phyloP scores from a whole-genome alignment of 2,113 vertebrate genomes.

The Lepisosteus oculatus region DNA sequence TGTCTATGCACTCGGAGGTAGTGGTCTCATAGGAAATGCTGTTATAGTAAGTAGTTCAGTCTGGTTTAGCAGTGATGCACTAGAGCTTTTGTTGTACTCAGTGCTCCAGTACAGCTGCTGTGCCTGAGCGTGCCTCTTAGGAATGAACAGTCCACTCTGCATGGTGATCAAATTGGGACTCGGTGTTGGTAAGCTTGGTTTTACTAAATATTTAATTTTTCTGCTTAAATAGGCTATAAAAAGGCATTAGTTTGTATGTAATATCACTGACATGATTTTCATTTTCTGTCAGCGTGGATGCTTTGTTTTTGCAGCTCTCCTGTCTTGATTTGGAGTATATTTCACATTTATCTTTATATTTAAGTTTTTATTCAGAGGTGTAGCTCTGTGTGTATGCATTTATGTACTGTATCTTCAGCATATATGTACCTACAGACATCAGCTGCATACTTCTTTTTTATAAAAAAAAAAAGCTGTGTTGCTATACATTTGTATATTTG shows the following conservation, averaged over 20 bases:
- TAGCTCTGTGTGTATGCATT: too few relatives aligned
- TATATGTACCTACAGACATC: neutral
- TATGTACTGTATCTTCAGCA: neutral
- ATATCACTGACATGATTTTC: neutral
- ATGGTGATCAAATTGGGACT: constrained; percentile 13
- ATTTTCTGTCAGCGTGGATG: neutral
- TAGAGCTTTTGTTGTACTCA: constrained; percentile 56
- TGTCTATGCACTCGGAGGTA: constrained; percentile 65
- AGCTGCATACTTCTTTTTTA: too few relatives aligned
- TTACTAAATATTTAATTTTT: neutral
- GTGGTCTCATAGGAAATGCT: constrained; percentile 62
- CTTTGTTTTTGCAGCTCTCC: neutral
- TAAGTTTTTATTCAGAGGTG: neutral
- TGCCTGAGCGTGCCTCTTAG: constrained; percentile 38
- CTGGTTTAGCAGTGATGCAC: constrained; percentile 44
- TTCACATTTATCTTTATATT: neutral
- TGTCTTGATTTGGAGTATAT: neutral
- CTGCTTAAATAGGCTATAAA: neutral
- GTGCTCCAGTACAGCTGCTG: constrained; percentile 48
- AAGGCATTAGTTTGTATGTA: constrained; percentile 4
- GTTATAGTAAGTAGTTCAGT: constrained; percentile 52
- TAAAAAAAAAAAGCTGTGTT: too few relatives aligned
- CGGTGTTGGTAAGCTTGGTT: constrained; percentile 15
- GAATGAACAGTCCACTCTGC: constrained; percentile 54
- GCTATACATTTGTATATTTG: too few relatives aligned